Conservation (phyloP, 2,888 invertebrate genomes). For the Allacma fusca region DNA sequence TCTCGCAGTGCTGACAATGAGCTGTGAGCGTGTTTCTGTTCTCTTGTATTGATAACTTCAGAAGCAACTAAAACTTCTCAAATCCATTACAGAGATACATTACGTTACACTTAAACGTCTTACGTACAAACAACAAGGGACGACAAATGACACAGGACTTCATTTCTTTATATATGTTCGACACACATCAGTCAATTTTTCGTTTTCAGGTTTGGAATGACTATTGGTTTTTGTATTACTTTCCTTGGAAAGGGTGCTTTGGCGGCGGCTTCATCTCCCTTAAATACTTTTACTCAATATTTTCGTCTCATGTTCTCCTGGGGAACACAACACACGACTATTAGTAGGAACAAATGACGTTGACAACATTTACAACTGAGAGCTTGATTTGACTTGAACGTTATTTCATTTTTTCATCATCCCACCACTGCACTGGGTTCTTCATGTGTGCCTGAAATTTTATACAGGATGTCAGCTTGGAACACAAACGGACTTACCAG, state of each 20-base stretch:
- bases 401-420: slow-evolving; percentile 12
- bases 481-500: slow-evolving; percentile 5
- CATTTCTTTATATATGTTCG: not conserved
- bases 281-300: slow-evolving; percentile 11
- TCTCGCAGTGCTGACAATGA: not conserved
- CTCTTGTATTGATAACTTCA: not conserved
- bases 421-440: not conserved
- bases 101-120: no score
- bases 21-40: not conserved
- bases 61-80: not conserved
- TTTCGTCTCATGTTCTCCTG: not conserved
- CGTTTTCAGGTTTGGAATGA: slow-evolving; percentile 9
- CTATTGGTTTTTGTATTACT: slow-evolving; percentile 4
- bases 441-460: slow-evolving; percentile 8
- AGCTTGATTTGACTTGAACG: slow-evolving; percentile 12
- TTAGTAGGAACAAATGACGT: slow-evolving; percentile 6
- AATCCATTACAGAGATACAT: not conserved
- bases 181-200: slow-evolving; percentile 10
- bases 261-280: not conserved
- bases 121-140: not conserved
- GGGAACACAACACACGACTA: slow-evolving; percentile 1
- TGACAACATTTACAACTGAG: slow-evolving; percentile 2
- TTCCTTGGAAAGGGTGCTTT: slow-evolving; percentile 9
- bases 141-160: not conserved
- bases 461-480: slow-evolving; percentile 7